Conservation (phyloP, 37 sponge, comb jelly and placozoan genomes). For the Geodia barretti region DNA sequence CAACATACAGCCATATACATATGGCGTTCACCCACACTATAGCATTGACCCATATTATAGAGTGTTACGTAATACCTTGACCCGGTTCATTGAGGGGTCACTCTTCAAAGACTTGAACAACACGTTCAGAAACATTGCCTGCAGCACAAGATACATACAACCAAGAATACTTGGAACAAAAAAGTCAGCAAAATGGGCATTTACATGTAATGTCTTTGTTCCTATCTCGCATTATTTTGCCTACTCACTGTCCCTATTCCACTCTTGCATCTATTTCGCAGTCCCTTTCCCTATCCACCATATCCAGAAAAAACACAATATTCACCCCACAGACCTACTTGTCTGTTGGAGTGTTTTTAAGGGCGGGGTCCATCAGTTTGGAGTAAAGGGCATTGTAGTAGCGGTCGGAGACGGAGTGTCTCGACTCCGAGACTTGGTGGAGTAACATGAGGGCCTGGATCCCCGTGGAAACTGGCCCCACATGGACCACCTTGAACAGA, state of each 20-base stretch:
- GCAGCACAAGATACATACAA: neutral
- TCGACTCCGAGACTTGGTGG: constrained; percentile 92
- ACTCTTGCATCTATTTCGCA: too few relatives aligned
- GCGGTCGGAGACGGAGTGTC: constrained; percentile 79
- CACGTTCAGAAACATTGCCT: constrained; percentile 95
- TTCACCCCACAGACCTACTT: constrained; percentile 60
- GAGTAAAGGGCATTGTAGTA: constrained; percentile 91
- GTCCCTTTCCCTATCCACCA: too few relatives aligned
- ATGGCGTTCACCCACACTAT: too few relatives aligned
- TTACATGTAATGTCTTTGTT: too few relatives aligned
- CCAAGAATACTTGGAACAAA: neutral
- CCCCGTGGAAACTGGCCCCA: constrained; percentile 82
- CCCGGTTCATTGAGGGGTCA: constrained; percentile 79
- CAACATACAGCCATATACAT: constrained; percentile 6
- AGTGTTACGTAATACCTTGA: constrained; percentile 53
- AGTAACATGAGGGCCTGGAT: constrained; percentile 96
- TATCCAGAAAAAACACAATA: too few relatives aligned
- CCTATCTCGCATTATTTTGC: neutral
- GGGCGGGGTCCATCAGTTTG: constrained; percentile 86
- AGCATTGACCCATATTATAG: too few relatives aligned
- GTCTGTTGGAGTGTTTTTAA: constrained; percentile 74
- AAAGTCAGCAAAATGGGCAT: neutral
- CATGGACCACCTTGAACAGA: constrained; percentile 89
- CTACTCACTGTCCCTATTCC: too few relatives aligned
- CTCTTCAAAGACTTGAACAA: constrained; percentile 92